These are phyloP conservation scores for Okamejei kenojei DNA, from an alignment of 2,797 vertebrate species.

Conservation along the genomic window DNA sequence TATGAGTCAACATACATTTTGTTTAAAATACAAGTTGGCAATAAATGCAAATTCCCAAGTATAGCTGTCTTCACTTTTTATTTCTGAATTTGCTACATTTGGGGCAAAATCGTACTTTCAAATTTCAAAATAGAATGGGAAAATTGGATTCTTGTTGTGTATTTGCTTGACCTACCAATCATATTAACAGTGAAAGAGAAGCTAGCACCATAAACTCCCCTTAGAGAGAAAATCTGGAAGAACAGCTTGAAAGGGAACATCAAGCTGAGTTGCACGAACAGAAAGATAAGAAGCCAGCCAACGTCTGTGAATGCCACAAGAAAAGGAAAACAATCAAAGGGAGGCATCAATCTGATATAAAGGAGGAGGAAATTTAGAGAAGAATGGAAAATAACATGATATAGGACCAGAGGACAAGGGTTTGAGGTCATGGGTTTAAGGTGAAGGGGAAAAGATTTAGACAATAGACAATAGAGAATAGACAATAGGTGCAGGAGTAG, in stretches of 20 bases:
- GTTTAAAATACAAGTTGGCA: not conserved
- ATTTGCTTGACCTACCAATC: constrained; percentile 25
- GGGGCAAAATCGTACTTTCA: not conserved
- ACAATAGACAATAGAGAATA: no score
- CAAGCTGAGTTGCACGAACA: constrained; percentile 16
- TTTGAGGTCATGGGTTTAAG: no score
- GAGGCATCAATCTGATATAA: not conserved
- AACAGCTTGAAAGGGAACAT: constrained; percentile 26
- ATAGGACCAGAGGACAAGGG: not conserved
- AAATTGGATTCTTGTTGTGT: not conserved
- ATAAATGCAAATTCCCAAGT: not conserved
- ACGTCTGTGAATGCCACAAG: not conserved
- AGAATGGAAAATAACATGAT: constrained; percentile 2
- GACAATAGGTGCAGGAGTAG: no score
- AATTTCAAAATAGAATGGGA: not conserved
- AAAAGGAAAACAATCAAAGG: not conserved
- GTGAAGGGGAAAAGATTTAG: no score
- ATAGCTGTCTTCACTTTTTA: not conserved
- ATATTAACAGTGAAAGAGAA: not conserved
- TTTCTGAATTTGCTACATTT: not conserved
- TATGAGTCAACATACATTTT: not conserved
- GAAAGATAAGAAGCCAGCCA: constrained; percentile 17
- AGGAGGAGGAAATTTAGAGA: not conserved
- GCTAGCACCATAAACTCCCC: constrained; percentile 15
- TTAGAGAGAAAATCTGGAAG: constrained; percentile 30